These are phyloP conservation scores for Xenops minutus DNA, from an alignment of 2,797 vertebrate genomes.

Conservation along the genomic window DNA sequence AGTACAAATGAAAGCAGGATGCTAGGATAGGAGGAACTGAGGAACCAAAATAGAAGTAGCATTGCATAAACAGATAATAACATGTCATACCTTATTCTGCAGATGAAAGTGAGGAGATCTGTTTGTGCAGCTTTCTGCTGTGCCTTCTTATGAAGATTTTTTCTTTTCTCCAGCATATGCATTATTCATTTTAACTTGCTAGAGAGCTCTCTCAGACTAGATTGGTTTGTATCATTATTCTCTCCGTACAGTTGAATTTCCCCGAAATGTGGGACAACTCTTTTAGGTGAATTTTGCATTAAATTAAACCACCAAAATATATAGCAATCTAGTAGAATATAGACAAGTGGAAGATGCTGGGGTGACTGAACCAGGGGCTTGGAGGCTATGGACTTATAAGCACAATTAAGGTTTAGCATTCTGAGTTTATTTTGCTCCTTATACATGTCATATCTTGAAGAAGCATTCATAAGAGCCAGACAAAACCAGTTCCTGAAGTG, in stretches of 20 bases:
- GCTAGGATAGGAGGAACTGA: background rate
- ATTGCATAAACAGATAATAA: constrained; percentile 7
- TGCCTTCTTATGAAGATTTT: background rate
- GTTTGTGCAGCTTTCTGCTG: background rate
- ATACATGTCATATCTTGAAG: background rate
- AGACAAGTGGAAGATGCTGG: background rate
- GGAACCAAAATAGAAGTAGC: background rate
- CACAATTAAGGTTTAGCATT: background rate
- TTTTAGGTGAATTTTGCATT: background rate
- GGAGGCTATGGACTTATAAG: background rate
- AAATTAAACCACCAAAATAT: background rate
- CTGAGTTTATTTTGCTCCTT: background rate
- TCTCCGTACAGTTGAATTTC: background rate
- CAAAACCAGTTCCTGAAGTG: background rate
- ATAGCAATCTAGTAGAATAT: background rate
- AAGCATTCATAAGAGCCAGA: background rate
- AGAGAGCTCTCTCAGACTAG: background rate
- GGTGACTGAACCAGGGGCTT: background rate
- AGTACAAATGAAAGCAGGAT: background rate
- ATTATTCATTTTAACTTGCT: background rate
- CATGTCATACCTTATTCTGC: background rate
- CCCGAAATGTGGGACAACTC: background rate
- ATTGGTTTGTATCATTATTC: background rate
- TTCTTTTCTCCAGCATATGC: background rate
- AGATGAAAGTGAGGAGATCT: background rate